phyloP scores from a whole-genome alignment of 2,113 vertebrate genomes.

The Pedionomus torquatus region DNA sequence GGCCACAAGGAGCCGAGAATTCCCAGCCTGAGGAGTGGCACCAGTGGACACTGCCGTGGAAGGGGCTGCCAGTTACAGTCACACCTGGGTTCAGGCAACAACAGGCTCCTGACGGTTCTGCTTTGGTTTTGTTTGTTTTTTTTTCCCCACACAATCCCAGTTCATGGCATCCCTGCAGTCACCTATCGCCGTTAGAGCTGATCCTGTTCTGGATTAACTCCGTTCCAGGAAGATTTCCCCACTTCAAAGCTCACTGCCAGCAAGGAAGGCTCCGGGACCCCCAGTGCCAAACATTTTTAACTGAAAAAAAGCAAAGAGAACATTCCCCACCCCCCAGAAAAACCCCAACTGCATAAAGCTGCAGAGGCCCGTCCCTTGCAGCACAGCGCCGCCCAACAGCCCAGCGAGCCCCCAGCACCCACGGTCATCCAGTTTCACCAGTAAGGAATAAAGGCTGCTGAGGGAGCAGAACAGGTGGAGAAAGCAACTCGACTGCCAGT shows the following conservation, averaged over 20 bases:
- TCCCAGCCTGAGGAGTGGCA: neutral
- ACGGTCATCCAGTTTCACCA: neutral
- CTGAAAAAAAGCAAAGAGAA: neutral
- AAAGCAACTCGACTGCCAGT: neutral
- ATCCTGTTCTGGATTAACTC: neutral
- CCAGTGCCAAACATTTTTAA: neutral
- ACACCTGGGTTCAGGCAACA: fast-evolving
- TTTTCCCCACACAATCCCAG: neutral
- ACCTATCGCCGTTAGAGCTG: neutral
- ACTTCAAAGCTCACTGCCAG: neutral
- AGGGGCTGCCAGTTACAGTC: fast-evolving
- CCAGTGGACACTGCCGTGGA: neutral
- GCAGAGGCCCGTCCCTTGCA: neutral
- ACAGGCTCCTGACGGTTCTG: neutral
- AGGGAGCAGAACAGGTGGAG: neutral
- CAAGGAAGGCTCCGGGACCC: neutral
- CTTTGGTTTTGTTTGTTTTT: neutral
- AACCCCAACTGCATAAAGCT: neutral
- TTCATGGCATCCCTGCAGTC: neutral
- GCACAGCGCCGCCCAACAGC: neutral
- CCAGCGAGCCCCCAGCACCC: neutral
- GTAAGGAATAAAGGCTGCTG: neutral
- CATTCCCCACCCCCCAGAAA: neutral
- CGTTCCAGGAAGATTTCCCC: neutral
- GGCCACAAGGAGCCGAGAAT: slow-evolving; percentile 43